Evolutionary conservation across 2,888 invertebrate genomes (phyloP), one percentile per base, ranked within the genome.

Genomic region (Nephrotoma guestfalica): DNA sequence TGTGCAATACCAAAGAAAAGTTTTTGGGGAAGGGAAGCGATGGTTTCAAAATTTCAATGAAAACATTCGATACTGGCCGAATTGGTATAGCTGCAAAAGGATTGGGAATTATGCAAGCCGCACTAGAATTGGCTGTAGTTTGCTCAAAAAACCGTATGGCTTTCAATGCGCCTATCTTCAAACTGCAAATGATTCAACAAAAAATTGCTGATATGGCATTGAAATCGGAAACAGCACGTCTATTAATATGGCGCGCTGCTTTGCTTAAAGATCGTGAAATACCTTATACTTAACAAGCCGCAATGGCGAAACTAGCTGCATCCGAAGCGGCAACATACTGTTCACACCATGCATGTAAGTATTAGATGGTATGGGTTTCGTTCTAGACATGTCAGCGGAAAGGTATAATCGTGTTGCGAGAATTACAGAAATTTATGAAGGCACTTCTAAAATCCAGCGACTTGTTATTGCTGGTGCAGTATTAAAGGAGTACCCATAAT

Each of bases 41-140:
- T 90, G 99, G 98, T 0, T 99, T 99, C 90, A 98, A 98, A 93
- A 97, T 99, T 90, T 98, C 98, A 0, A 99, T 99, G 98, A 96
- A 96, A 93, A 94, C 95, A 0, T 92, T 97, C 88, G 98, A 98
- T 92, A 94, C 96, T 86, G 98, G 99, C 0, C 94, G 98, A 88
- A 98, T 99, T 89, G 97, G 98, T 6, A 97, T 98, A 88, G 98
- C 98, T 11, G 88, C 96, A 4, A 98, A 99, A 91, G 98, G 97
- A 2, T 92, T 98, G 86, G 99, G 98, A 47, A 99, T 99, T 89
- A 98, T 96, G 11, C 94, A 98, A 93, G 98, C 98, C 13, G 95
- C 98, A 0, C 91, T 98, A 85, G 98, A 98, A 90, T 95, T 97
- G 89, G 98, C 98, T 0, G 93, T 96, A 6, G 97, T 98, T 87